Evolutionary conservation across 2,113 vertebrate genomes (phyloP).

Genomic region (Lophotis ruficrista): DNA sequence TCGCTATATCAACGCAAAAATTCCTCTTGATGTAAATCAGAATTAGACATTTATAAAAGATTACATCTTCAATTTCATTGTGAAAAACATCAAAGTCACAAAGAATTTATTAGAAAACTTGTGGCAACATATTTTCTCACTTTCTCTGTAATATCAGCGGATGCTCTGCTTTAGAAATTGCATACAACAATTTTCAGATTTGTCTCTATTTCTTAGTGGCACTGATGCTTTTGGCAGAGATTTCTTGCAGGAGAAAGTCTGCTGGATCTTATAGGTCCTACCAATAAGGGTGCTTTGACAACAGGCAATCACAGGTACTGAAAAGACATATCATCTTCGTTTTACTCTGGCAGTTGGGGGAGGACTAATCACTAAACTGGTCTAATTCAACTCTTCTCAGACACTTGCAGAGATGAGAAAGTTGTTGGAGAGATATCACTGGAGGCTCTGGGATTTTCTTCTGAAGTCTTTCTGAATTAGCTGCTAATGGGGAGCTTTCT

Average conservation of each 20-base stretch:
- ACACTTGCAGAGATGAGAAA: constrained; percentile 73
- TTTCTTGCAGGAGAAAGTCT: background rate
- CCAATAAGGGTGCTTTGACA: background rate
- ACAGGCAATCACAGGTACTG: constrained; percentile 5
- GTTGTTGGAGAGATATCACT: constrained; percentile 74
- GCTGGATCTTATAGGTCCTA: background rate
- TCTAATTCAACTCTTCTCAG: constrained; percentile 59
- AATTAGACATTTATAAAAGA: background rate
- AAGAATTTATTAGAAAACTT: background rate
- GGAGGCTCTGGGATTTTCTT: constrained; percentile 81
- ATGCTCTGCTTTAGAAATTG: background rate
- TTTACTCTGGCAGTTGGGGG: background rate
- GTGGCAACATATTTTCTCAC: background rate
- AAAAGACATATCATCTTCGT: background rate
- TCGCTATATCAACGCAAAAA: background rate
- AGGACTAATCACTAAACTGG: constrained; percentile 51
- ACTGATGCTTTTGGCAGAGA: background rate
- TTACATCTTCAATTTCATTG: background rate
- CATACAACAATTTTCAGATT: background rate
- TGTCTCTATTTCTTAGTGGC: background rate
- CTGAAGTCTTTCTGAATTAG: constrained; percentile 84
- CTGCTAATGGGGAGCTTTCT: constrained; percentile 83
- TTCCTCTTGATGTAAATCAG: background rate
- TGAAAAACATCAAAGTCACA: background rate
- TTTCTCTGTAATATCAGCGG: background rate